A percentile compares a stretch with the other conserved stretches of the same genome.
These are phyloP conservation scores for Brachyopa scutellaris DNA, from an alignment of 2,888 invertebrate species.

Conservation along the genomic window DNA sequence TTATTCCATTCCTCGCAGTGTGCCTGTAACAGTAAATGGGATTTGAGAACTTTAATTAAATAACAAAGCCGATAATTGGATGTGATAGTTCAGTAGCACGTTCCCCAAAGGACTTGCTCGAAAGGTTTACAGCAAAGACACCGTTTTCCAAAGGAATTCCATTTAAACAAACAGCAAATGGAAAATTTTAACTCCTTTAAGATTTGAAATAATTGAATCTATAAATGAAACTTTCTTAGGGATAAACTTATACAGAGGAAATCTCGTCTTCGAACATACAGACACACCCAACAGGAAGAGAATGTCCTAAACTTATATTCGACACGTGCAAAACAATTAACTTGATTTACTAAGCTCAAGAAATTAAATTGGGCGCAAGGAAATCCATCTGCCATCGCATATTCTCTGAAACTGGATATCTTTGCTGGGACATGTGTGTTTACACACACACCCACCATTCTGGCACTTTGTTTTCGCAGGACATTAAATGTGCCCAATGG, in stretches of 20 bases:
- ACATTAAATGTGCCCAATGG: background rate
- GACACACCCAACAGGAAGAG: background rate
- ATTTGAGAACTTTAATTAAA: background rate
- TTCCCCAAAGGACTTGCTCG: background rate
- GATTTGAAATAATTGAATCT: constrained; percentile 7
- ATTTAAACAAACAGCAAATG: background rate
- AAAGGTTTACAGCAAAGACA: background rate
- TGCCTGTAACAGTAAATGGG: background rate
- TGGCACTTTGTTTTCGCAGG: background rate
- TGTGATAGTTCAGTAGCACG: background rate
- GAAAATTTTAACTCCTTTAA: background rate
- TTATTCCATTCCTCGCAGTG: background rate
- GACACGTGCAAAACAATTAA: background rate
- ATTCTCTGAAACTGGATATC: background rate
- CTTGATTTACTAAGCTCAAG: background rate
- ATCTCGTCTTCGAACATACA: too few relatives aligned
- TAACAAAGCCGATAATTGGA: background rate
- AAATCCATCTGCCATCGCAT: background rate
- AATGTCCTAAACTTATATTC: background rate
- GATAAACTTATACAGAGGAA: background rate
- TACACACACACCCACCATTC: background rate
- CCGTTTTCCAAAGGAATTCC: background rate
- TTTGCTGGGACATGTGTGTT: too few relatives aligned
- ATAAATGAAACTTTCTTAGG: background rate
- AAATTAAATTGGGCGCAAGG: background rate